Percentiles rank a stretch among this genome's conserved stretches.
Evolutionary conservation across 2,888 invertebrate species (phyloP).

Genomic region (Ophion ellenae): DNA sequence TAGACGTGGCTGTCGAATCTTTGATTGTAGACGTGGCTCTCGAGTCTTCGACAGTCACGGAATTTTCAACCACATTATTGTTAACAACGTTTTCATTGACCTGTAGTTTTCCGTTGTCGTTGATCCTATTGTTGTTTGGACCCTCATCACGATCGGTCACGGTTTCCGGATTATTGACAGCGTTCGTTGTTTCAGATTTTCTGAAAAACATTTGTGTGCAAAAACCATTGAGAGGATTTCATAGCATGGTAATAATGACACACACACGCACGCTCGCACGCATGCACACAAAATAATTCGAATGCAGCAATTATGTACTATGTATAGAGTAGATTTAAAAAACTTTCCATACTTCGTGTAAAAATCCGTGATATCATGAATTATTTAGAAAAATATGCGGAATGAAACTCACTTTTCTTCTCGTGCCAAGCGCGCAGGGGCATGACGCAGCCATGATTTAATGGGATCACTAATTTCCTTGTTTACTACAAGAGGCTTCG

Average conservation of each 20-base stretch:
- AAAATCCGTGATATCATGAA: slow-evolving; percentile 30
- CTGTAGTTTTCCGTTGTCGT: slow-evolving; percentile 40
- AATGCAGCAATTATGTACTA: slow-evolving; percentile 19
- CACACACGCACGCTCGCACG: not conserved
- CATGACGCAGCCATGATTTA: slow-evolving; percentile 50
- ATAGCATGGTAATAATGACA: slow-evolving; percentile 23
- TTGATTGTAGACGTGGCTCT: slow-evolving; percentile 34
- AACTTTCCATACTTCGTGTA: slow-evolving; percentile 13
- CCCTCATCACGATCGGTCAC: slow-evolving; percentile 29
- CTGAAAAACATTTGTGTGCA: slow-evolving; percentile 37
- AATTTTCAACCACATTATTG: slow-evolving; percentile 43
- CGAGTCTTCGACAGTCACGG: slow-evolving; percentile 25
- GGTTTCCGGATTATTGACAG: slow-evolving; percentile 29
- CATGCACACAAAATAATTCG: slow-evolving; percentile 26
- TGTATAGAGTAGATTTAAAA: slow-evolving; percentile 30
- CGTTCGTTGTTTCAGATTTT: slow-evolving; percentile 41
- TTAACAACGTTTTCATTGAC: slow-evolving; percentile 38
- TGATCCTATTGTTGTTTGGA: slow-evolving; percentile 27
- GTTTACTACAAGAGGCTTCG: slow-evolving; percentile 27
- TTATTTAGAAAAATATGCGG: slow-evolving; percentile 35
- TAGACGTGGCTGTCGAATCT: slow-evolving; percentile 4
- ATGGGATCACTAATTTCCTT: slow-evolving; percentile 46
- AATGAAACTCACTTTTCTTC: slow-evolving; percentile 36
- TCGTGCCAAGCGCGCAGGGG: slow-evolving; percentile 46
- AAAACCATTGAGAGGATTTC: slow-evolving; percentile 28